These are phyloP conservation scores for Erinaceus europaeus DNA, from an alignment of 2,113 vertebrate genomes.

Conservation along the genomic window DNA sequence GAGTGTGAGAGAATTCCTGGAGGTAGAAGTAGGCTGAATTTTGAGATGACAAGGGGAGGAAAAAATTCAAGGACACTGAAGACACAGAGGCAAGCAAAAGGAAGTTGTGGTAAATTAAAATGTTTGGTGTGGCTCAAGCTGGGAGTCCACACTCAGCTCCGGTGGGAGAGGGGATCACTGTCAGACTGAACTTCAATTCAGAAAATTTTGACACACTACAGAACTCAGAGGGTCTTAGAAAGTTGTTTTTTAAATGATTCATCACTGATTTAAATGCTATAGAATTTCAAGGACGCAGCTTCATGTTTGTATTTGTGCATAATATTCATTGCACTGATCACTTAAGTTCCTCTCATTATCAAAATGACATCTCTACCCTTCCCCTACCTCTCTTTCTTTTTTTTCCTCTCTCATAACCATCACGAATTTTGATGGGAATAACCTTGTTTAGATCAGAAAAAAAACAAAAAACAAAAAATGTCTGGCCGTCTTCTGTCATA, in stretches of 20 bases:
- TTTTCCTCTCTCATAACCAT: too few species aligned
- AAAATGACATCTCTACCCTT: too few species aligned
- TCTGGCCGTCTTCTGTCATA: not conserved
- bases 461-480: too few species aligned
- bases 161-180: not conserved
- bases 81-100: not conserved
- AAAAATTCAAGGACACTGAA: not conserved
- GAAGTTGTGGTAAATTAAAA: not conserved
- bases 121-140: not conserved
- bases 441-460: not conserved
- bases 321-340: too few species aligned
- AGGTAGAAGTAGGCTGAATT: not conserved
- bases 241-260: too few species aligned
- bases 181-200: not conserved
- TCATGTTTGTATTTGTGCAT: too few species aligned
- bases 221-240: not conserved
- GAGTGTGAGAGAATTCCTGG: not conserved
- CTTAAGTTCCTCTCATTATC: too few species aligned
- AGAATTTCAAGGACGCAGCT: too few species aligned
- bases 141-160: not conserved
- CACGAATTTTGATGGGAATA: not conserved
- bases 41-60: not conserved
- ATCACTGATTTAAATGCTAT: too few species aligned
- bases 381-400: too few species aligned
- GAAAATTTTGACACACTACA: not conserved